phyloP scores from a whole-genome alignment of 2,888 invertebrate species.

The Argyra leucocephala region DNA sequence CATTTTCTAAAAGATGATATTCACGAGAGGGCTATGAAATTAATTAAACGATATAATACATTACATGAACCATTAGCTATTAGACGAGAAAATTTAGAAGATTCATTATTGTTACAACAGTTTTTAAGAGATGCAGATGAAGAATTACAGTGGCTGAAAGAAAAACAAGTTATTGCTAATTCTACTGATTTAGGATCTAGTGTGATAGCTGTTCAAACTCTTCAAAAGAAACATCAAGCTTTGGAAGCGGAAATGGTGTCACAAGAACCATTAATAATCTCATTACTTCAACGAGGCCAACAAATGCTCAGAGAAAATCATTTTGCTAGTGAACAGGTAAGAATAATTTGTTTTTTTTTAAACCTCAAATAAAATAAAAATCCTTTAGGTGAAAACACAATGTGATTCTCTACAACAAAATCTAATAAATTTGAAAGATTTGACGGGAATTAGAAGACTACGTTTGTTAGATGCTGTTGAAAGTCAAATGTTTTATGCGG shows the following conservation, averaged over 20 bases:
- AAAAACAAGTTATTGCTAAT: constrained; percentile 61
- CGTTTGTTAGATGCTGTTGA: constrained; percentile 72
- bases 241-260: constrained; percentile 82
- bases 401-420: constrained; percentile 54
- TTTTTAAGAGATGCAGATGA: constrained; percentile 88
- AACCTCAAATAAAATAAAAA: constrained; percentile 51
- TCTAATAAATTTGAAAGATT: constrained; percentile 59
- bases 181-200: constrained; percentile 59
- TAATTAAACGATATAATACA: constrained; percentile 62
- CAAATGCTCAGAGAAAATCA: constrained; percentile 77
- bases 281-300: constrained; percentile 62
- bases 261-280: constrained; percentile 70
- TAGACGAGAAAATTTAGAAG: constrained; percentile 82
- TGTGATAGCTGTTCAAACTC: constrained; percentile 69
- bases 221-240: constrained; percentile 88
- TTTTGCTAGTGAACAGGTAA: constrained; percentile 69
- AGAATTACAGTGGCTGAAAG: constrained; percentile 81
- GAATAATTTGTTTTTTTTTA: constrained; percentile 34
- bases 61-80: constrained; percentile 86
- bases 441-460: constrained; percentile 60
- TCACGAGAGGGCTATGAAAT: constrained; percentile 57
- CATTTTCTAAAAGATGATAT: constrained; percentile 89
- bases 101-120: constrained; percentile 77
- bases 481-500: constrained; percentile 79
- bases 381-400: constrained; percentile 32